phyloP scores from a whole-genome alignment of 2,888 invertebrate species.

The Hermaeophaga mercurialis region DNA sequence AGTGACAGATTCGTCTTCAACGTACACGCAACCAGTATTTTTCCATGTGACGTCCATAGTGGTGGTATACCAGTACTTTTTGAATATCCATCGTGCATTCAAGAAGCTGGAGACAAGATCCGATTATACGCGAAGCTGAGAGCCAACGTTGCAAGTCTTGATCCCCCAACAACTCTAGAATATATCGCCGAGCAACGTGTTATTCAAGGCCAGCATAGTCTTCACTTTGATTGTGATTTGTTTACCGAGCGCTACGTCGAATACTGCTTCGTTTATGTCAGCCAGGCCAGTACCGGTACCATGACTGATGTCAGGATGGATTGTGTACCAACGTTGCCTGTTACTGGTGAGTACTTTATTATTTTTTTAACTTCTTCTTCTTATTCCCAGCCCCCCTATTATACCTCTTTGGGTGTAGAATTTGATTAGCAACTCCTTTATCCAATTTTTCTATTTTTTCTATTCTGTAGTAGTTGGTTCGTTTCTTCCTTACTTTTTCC shows the following conservation, averaged over 20 bases:
- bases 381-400: no score
- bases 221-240: conserved; percentile 79
- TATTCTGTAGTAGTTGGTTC: no score
- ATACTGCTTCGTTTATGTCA: conserved; percentile 88
- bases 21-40: conserved; percentile 81
- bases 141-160: conserved; percentile 70
- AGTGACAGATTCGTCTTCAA: conserved; percentile 84
- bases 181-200: conserved; percentile 68
- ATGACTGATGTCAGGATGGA: conserved; percentile 84
- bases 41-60: conserved; percentile 77
- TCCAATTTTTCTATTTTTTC: no score
- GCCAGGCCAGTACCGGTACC: conserved; percentile 82
- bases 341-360: conserved; percentile 67
- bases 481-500: no score
- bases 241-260: conserved; percentile 84
- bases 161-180: conserved; percentile 67
- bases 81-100: conserved; percentile 82
- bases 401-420: no score
- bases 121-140: conserved; percentile 76
- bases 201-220: conserved; percentile 72
- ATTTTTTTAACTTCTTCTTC: not conserved
- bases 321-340: conserved; percentile 81
- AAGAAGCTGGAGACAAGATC: conserved; percentile 77
- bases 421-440: no score
- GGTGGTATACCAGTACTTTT: conserved; percentile 78